Evolutionary conservation across 2,888 invertebrate genomes (phyloP).

Genomic region (Dasypogon diadema): DNA sequence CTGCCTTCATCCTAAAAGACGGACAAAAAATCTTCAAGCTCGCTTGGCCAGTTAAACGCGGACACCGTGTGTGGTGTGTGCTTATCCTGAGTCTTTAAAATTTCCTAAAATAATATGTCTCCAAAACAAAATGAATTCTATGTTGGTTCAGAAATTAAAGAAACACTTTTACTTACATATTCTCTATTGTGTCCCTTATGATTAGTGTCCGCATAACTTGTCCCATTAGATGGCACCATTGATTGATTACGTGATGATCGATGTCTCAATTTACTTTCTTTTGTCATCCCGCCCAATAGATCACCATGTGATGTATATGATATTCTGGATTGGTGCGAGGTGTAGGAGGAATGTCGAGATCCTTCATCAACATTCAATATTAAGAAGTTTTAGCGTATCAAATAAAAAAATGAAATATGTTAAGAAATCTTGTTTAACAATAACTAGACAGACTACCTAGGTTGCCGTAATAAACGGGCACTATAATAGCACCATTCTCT

Average conservation of each 20-base stretch:
- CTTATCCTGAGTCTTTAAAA: no score
- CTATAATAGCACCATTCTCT: slow-evolving; percentile 95
- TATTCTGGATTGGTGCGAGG: slow-evolving; percentile 92
- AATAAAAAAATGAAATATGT: slow-evolving; percentile 3
- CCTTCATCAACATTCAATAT: slow-evolving; percentile 67
- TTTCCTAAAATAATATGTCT: no score
- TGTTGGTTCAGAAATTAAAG: no score
- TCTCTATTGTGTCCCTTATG: slow-evolving; percentile 76
- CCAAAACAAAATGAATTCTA: no score
- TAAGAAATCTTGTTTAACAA: slow-evolving; percentile 24
- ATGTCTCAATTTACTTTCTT: slow-evolving; percentile 85
- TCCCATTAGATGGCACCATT: slow-evolving; percentile 72
- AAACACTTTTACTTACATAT: slow-evolving; percentile 73
- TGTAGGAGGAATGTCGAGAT: slow-evolving; percentile 94
- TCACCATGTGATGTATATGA: slow-evolving; percentile 96
- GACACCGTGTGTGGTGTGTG: no score
- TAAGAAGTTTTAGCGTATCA: slow-evolving; percentile 4
- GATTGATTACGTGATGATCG: slow-evolving; percentile 81
- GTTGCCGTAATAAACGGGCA: slow-evolving; percentile 90
- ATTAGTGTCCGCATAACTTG: slow-evolving; percentile 73
- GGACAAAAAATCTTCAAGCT: no score
- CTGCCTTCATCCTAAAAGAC: no score
- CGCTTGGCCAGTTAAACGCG: no score
- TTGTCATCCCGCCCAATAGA: slow-evolving; percentile 84
- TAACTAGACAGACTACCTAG: slow-evolving; percentile 72